A percentile compares a stretch with the other conserved stretches of the same genome.
Evolutionary conservation across 2,888 invertebrate genomes (phyloP).

Genomic region (Dynastes maya): DNA sequence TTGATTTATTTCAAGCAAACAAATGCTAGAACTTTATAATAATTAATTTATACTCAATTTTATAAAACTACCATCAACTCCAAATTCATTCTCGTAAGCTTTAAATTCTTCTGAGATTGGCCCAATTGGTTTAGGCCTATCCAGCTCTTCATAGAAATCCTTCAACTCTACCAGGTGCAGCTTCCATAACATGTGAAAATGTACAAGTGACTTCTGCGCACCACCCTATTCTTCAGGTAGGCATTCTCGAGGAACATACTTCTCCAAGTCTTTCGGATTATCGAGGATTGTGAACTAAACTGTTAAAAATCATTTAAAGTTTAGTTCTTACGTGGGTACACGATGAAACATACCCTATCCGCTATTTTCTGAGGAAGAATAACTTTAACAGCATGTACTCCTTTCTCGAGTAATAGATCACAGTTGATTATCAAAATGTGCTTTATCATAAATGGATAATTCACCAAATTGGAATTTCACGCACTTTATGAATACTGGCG

Average conservation of each 20-base stretch:
- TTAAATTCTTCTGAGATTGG: slow-evolving; percentile 56
- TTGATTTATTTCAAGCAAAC: not conserved
- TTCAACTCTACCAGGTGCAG: slow-evolving; percentile 72
- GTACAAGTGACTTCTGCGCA: slow-evolving; percentile 71
- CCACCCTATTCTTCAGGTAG: slow-evolving; percentile 80
- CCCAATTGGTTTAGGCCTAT: slow-evolving; percentile 70
- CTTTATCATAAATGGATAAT: not conserved
- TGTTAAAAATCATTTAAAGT: slow-evolving; percentile 52
- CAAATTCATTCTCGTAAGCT: slow-evolving; percentile 62
- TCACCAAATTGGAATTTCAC: not conserved
- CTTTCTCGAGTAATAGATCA: slow-evolving; percentile 15
- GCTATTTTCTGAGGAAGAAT: slow-evolving; percentile 9
- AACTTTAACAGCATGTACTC: not conserved
- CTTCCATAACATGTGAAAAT: slow-evolving; percentile 73
- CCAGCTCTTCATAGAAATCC: slow-evolving; percentile 75
- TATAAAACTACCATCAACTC: slow-evolving; percentile 76
- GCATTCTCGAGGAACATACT: slow-evolving; percentile 74
- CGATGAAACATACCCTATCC: not conserved
- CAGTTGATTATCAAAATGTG: not conserved
- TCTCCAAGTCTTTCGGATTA: slow-evolving; percentile 72
- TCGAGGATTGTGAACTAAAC: not conserved
- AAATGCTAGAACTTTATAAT: no score
- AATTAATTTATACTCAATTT: slow-evolving; percentile 74
- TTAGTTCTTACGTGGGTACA: not conserved
- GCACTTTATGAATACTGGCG: not conserved